Percentiles rank a stretch among this genome's conserved stretches.
Conservation (phyloP, 2,113 vertebrate species). For the Saccopteryx leptura region DNA sequence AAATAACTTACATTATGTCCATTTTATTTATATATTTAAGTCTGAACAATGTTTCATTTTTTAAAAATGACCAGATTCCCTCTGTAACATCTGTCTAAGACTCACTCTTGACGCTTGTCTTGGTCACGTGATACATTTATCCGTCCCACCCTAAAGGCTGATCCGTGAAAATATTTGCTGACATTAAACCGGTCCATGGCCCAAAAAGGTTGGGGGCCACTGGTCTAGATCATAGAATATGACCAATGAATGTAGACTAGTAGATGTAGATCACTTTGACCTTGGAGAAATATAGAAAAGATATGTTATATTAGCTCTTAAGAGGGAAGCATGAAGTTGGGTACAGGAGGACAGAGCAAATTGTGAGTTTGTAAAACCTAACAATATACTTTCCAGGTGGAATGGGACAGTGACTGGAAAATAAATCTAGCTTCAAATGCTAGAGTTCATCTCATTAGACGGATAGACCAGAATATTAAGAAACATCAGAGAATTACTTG, state of each 20-base stretch:
- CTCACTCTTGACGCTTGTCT: no score
- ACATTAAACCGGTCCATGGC: no score
- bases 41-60: no score
- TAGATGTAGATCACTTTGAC: neutral
- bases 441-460: neutral
- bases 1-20: no score
- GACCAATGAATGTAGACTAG: neutral
- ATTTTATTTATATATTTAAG: no score
- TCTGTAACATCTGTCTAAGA: no score
- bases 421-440: neutral
- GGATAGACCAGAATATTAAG: neutral
- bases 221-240: neutral
- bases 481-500: neutral
- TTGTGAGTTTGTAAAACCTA: neutral
- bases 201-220: no score
- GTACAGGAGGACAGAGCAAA: neutral
- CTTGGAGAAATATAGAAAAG: neutral
- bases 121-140: no score
- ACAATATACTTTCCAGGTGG: neutral
- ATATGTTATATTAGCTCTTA: neutral
- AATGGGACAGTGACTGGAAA: neutral
- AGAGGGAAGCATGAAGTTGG: neutral
- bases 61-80: no score
- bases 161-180: no score
- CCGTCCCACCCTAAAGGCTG: no score